Base-by-base conservation (phyloP, 2,797 vertebrate species). In the Anniella stebbinsi region DNA sequence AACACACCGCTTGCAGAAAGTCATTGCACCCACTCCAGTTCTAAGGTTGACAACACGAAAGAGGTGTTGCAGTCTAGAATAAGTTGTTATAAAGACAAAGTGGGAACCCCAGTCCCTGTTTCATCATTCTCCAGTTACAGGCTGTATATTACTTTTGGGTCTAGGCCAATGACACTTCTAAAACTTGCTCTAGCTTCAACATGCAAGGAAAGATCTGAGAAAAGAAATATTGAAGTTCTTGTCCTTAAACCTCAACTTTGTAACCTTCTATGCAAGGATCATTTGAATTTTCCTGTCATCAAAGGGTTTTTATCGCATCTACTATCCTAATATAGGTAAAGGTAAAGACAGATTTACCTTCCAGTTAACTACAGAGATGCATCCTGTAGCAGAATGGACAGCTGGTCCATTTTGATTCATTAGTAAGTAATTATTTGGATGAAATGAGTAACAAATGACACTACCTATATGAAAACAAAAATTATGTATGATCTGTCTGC, bases 391-490 rank as follows among this genome's bases (percentile, higher is more conserved):
- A 84, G 85, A 54, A 83, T 54, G 75, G 60, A 78, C 82, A 89
- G 66, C 45, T 84, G 80, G 60, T 36, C 1, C 51, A 87, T 78
- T 54, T 83, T 70, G 87, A 87, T 90, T 83, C 45, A 84, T 87
- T 90, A 82, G 86, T 70, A 90, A 81, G 54, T 69, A 87, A 77
- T 78, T 84, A 67, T 87, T 87, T 87, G 86, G 80, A 76, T n/a
- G 63, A 63, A 83, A 70, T 83, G 33, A 45, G 45, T 60, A 77
- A 57, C 80, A 84, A 84, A 69, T 78, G 63, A 45, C 72, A 63
- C 41, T 87, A 75, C 17, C n/a, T 48, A 41, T 67, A 76, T 82
- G 78, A 69, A 82, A 33, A 66, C n/a, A 87, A 67, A 87, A 18
- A 80, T 17, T 86, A 7, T 57, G 12, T 72, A 36, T 33, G 18